Percentiles rank a stretch among this genome's conserved stretches.
These are phyloP conservation scores for Anodontia alba DNA, from an alignment of 2,888 invertebrate species.

Conservation along the genomic window DNA sequence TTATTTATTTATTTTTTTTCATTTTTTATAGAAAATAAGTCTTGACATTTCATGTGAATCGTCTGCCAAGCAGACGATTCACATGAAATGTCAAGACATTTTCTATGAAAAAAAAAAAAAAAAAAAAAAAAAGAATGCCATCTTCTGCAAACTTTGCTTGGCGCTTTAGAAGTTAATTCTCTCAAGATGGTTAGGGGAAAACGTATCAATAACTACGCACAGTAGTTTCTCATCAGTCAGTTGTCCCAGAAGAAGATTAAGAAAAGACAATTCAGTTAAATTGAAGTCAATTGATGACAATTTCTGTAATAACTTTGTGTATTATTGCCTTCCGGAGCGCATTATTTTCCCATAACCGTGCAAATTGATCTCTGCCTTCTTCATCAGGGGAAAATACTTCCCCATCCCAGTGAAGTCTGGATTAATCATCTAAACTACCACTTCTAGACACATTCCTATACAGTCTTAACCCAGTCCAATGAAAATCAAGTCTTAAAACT, in stretches of 20 bases:
- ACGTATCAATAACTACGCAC: neutral
- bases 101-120: too few relatives aligned
- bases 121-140: too few relatives aligned
- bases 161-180: too few relatives aligned
- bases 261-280: neutral
- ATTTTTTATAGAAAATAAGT: too few relatives aligned
- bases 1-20: too few relatives aligned
- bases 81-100: too few relatives aligned
- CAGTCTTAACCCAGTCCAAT: slow-evolving; percentile 3
- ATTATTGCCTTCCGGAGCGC: slow-evolving; percentile 31
- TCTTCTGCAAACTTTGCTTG: too few relatives aligned
- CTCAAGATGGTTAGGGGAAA: too few relatives aligned
- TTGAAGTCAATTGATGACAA: slow-evolving; percentile 8
- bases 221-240: too few relatives aligned
- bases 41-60: too few relatives aligned
- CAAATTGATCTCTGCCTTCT: slow-evolving; percentile 38
- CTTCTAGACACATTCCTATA: slow-evolving; percentile 17
- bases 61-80: too few relatives aligned
- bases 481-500: slow-evolving; percentile 1
- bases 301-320: slow-evolving; percentile 15
- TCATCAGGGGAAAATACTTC: neutral
- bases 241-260: neutral
- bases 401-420: neutral
- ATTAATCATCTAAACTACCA: slow-evolving; percentile 22
- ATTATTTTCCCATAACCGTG: slow-evolving; percentile 58